Base-by-base conservation (phyloP, 2,113 vertebrate species). In the Fukomys damarensis region DNA sequence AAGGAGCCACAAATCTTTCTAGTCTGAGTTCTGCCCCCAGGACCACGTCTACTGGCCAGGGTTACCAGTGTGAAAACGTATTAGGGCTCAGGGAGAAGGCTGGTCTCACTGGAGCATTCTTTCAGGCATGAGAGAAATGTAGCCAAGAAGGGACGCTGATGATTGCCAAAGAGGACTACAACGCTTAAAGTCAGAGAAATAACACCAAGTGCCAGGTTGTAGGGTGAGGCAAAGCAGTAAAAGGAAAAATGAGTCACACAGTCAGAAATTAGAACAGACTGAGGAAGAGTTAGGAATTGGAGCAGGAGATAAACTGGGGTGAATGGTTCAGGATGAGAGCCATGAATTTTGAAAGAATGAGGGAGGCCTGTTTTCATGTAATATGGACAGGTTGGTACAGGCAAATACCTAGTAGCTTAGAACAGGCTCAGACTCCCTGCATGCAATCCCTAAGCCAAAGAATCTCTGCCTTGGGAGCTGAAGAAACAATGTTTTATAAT, bases 331-430 rank as follows among this genome's bases (percentile, higher is more conserved):
- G 93, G 89, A 86, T 17, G 96, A 93, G 94, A 97, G 88, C 70
- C 93, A 92, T 94, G 84, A 87, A 97, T 97, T 96, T 92, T 84
- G 80, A 95, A 98, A 97, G 95, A 95, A 95, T 95, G 96, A 97
- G 92, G 92, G 93, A 96, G 95, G 93, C 89, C 86, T 93, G 92
- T 94, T 97, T 96, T 89, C 86, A 86, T 89, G 84, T 61, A 81
- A 41, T 7, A 61, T 94, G 95, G 95, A 89, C 97, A 97, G 96
- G 97, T 95, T 95, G 87, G 92, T 96, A 96, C 97, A 97, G 95
- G 97, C 93, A 97, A 97, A 96, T 93, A 92, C 96, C 93, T 85
- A 82, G 96, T 86, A 97, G 94, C 83, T 86, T 94, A 95, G 76
- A 97, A 96, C 97, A 98, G 96, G 97, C 86, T 96, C 80, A 65